Percentiles rank a stretch among this genome's conserved stretches.
Evolutionary conservation across 2,113 vertebrate species (phyloP).

Genomic region (Microcebus murinus): DNA sequence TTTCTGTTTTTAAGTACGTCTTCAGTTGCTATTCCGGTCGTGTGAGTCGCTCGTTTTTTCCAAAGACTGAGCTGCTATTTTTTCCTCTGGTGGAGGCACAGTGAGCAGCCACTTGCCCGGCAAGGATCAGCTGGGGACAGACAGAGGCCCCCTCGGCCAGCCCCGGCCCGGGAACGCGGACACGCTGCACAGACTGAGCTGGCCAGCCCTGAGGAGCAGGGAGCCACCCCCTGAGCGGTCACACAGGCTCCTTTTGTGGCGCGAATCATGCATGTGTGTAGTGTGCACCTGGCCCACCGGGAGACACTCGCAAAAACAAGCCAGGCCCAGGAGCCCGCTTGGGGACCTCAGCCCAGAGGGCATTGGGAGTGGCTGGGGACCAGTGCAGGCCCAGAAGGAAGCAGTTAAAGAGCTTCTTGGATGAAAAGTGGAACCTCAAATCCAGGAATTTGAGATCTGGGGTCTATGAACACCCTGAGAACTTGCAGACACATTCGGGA

Average conservation of each 20-base stretch:
- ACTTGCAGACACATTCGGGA: background rate
- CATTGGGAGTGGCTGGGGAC: background rate
- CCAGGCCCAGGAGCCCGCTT: background rate
- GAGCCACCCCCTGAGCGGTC: background rate
- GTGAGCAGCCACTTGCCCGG: background rate
- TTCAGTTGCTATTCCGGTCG: slow-evolving; percentile 49
- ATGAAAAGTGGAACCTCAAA: background rate
- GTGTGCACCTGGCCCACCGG: background rate
- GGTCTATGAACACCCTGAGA: background rate
- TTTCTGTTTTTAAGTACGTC: slow-evolving; percentile 49
- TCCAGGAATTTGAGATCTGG: background rate
- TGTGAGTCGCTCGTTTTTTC: slow-evolving; percentile 42
- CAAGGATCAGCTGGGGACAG: background rate
- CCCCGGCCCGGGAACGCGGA: background rate
- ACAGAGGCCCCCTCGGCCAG: background rate
- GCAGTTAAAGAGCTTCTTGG: background rate
- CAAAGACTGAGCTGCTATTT: slow-evolving; percentile 54
- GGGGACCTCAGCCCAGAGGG: background rate
- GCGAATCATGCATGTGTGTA: background rate
- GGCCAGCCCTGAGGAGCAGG: rapidly evolving
- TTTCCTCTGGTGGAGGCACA: background rate
- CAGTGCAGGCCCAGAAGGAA: background rate
- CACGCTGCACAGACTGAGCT: background rate
- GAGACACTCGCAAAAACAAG: background rate
- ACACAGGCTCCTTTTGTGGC: background rate